Percentiles rank a stretch among this genome's conserved stretches.
Evolutionary conservation across 2,888 invertebrate species (phyloP).

Genomic region (Ochlodes sylvanus): DNA sequence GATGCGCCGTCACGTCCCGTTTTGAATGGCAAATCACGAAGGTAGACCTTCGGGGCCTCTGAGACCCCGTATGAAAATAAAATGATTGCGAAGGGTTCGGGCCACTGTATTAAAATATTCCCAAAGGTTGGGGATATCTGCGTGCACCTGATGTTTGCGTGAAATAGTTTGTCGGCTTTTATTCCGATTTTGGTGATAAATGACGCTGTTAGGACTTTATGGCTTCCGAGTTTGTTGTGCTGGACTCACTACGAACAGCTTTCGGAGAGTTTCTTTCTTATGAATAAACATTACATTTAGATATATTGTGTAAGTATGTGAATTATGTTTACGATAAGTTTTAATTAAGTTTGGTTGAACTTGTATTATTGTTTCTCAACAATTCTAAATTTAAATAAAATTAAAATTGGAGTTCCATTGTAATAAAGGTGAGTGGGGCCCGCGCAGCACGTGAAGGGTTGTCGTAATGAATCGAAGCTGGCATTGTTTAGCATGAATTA

Average conservation of each 20-base stretch:
- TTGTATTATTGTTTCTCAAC: not conserved
- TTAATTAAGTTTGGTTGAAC: not conserved
- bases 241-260: conserved; percentile 3
- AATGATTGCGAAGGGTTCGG: conserved; percentile 80
- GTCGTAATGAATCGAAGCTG: conserved; percentile 59
- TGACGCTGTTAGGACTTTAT: conserved; percentile 41
- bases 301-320: not conserved
- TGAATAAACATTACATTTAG: not conserved
- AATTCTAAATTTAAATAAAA: not conserved
- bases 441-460: conserved; percentile 55
- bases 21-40: conserved; percentile 83
- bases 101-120: conserved; percentile 79
- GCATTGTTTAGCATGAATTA: conserved; percentile 80
- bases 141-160: conserved; percentile 76
- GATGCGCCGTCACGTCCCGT: conserved; percentile 52
- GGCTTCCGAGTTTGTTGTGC: conserved; percentile 21
- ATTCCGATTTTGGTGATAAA: conserved; percentile 70
- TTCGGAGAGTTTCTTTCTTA: not conserved
- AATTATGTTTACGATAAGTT: not conserved
- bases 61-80: conserved; percentile 82
- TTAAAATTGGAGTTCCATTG: not conserved
- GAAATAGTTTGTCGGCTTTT: conserved; percentile 64
- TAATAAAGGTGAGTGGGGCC: conserved; percentile 6
- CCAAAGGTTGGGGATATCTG: conserved; percentile 61
- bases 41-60: conserved; percentile 78